Percentiles rank a stretch among this genome's conserved stretches.
Evolutionary conservation across 1,140 invertebrate species (phyloP).

Genomic region (Micrasema minimum): DNA sequence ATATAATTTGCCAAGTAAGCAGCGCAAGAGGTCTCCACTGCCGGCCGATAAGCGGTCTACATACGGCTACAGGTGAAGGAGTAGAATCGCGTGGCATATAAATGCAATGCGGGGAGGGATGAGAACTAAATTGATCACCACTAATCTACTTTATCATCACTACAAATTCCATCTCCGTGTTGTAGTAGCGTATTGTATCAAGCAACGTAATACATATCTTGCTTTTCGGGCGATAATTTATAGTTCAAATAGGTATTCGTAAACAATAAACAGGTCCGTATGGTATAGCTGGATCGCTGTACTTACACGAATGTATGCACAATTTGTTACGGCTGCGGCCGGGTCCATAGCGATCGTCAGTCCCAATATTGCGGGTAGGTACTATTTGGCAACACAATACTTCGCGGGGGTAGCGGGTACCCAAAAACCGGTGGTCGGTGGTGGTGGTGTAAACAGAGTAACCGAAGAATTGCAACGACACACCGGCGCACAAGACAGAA

Average conservation of each 20-base stretch:
- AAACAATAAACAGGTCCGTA: not conserved
- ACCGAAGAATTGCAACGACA: not conserved
- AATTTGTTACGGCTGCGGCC: not conserved
- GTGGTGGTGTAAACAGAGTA: slow-evolving; percentile 11
- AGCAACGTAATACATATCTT: slow-evolving; percentile 3
- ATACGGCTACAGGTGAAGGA: not conserved
- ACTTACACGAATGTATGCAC: slow-evolving; percentile 34
- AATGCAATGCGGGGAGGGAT: not conserved
- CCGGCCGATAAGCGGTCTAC: slow-evolving; percentile 7
- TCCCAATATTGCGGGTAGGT: slow-evolving; percentile 1
- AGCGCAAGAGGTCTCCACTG: not conserved
- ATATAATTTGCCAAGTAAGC: slow-evolving; percentile 9
- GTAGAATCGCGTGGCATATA: slow-evolving; percentile 6
- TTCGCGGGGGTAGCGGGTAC: too few relatives aligned
- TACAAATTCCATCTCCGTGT: not conserved
- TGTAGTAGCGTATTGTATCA: not conserved
- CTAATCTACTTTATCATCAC: not conserved
- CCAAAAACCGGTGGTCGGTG: not conserved
- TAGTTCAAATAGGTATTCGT: not conserved
- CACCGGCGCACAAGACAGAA: slow-evolving; percentile 10
- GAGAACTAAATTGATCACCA: too few relatives aligned
- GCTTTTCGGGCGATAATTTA: not conserved
- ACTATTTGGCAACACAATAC: not conserved
- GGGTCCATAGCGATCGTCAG: slow-evolving; percentile 9
- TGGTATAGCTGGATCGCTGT: not conserved